These are phyloP conservation scores for Pseudomyrmex dendroicus DNA, from an alignment of 1,140 invertebrate species.

Conservation along the genomic window DNA sequence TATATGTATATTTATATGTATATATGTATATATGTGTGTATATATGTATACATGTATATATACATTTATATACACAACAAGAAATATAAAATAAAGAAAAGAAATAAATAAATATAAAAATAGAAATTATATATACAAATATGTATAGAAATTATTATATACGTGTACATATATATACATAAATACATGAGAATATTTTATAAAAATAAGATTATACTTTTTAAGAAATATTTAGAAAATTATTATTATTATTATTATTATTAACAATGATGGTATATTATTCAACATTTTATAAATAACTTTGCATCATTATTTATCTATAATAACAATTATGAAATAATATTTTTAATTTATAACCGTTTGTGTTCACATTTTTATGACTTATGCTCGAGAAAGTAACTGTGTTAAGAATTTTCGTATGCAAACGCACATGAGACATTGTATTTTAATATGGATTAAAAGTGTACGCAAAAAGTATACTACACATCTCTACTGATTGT, in stretches of 20 bases:
- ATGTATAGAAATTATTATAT: too few species aligned
- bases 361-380: neutral
- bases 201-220: too few species aligned
- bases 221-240: too few species aligned
- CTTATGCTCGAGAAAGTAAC: slow-evolving; percentile 1
- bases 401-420: neutral
- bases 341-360: neutral
- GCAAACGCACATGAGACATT: slow-evolving; percentile 16
- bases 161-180: too few species aligned
- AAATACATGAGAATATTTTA: too few species aligned
- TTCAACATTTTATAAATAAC: too few species aligned
- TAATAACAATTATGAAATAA: neutral
- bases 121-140: too few species aligned
- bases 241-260: neutral
- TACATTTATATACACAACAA: neutral
- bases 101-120: neutral
- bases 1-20: too few species aligned
- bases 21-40: neutral
- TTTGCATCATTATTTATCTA: neutral
- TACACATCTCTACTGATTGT: slow-evolving; percentile 4
- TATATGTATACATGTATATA: neutral
- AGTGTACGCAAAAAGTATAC: neutral
- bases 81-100: neutral
- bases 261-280: too few species aligned
- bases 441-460: slow-evolving; percentile 44